Base-by-base conservation (phyloP, 1,140 invertebrate species). In the Psix sp. region DNA sequence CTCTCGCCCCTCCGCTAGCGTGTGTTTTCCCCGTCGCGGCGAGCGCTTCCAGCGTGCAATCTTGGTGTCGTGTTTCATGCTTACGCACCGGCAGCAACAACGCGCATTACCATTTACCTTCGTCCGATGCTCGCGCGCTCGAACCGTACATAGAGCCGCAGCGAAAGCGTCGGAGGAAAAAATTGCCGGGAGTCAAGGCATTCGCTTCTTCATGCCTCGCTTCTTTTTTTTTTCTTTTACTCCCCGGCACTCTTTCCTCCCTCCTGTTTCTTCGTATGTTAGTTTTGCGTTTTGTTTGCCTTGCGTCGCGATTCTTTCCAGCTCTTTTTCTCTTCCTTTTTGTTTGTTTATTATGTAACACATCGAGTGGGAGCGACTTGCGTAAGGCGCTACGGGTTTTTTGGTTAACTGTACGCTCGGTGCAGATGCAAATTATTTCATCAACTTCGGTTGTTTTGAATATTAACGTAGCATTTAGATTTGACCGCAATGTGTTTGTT, bases 31-130 rank as follows among this genome's bases (percentile, higher is more conserved):
- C 16, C 54, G 7, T 20, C 16, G 21, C 9, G 24, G 7, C 24
- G 10, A 10, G 11, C 38, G 16, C 36, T 43, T 26, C 46, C 52
- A 60, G 26, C 56, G 62, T 63, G 68, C 66, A 60, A 71, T 62
- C 73, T 66, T 67, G 77, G 83, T 84, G 77, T 84, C 82, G 78
- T 79, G 79, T 84, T 84, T 84, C 83, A 84, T 80, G 78, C 80
- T 78, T 70, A 71, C 71, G 77, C 74, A 76, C 77, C 54, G 60
- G 24, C 68, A 57, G 48, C 65, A 60, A 18, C 43, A 21, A 40
- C 54, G 48, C 43, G 63, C 7, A 29, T 7, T 33, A 63, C n/a
- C n/a, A n/a, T n/a, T 74, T 68, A 68, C 71, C 71, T 74, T 68
- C 71, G 63, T 45, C 57, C 49, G 62, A 62, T 67, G 57, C 63